Base-by-base conservation (phyloP, 2,888 invertebrate species). In the Andrena marginata region DNA sequence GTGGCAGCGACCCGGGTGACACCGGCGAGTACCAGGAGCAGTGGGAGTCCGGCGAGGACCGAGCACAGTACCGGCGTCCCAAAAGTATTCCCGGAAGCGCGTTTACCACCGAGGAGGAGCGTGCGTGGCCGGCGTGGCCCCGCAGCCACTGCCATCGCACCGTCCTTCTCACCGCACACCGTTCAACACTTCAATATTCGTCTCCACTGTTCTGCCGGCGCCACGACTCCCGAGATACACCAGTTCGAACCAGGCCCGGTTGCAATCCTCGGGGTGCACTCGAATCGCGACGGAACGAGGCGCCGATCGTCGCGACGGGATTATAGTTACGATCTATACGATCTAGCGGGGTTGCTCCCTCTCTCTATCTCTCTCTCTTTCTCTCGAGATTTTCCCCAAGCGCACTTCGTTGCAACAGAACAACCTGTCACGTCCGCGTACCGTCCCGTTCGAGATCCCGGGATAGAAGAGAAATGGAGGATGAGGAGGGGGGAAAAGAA, bases 111-210 rank as follows among this genome's bases (percentile, higher is more conserved):
- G 87, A 89, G 89, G 90, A 89, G 85, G 81, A 89, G 86, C 89
- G 87, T 89, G 91, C 91, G 89, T 87, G 90, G 90, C 92, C 91
- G 91, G 89, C 89, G 90, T 88, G 90, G 87, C 89, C 88, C 91
- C 88, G 89, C 89, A 89, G 92, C 91, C 91, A 91, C 91, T 91
- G 91, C 92, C 92, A 92, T 92, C 92, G 92, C 92, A 89, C 90
- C 86, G 86, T 87, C 84, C 83, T 84, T 86, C 72, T 85, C 90
- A 83, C 87, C 78, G 35, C 85, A 85, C 87, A 74, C 74, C 51
- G 54, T 54, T 71, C 68, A 79, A 67, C 80, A 80, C 71, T 64
- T 42, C 59, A 73, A 77, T 68, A 70, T 59, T 67, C 62, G 60
- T 85, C 56, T 65, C 60, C 77, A 72, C 82, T 82, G 63, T 82